Conservation (phyloP, 2,797 vertebrate genomes). For the Hemitrygon akajei region DNA sequence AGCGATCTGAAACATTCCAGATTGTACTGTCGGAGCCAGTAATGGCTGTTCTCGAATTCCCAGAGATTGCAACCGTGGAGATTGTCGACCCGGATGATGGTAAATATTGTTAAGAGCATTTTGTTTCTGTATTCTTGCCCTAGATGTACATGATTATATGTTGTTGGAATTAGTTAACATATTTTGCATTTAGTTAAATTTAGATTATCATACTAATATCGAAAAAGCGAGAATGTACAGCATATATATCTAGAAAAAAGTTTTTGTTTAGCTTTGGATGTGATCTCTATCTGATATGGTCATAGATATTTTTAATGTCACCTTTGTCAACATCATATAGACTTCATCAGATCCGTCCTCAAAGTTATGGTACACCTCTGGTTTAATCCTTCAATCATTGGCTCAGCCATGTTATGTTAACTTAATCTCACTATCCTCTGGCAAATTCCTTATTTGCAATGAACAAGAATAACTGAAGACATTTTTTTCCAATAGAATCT, state of each 20-base stretch:
- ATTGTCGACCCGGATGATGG: conserved; percentile 85
- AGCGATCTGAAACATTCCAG: conserved; percentile 79
- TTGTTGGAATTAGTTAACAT: background rate
- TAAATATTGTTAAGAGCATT: conserved; percentile 51
- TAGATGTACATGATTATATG: background rate
- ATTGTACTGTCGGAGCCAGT: conserved; percentile 83
- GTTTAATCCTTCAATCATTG: background rate
- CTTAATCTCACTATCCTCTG: background rate
- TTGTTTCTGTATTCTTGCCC: background rate
- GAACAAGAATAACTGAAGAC: background rate
- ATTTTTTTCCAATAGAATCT: background rate
- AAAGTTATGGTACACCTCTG: background rate
- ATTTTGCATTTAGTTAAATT: background rate
- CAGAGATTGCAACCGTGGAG: conserved; percentile 69
- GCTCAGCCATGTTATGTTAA: background rate
- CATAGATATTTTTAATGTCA: background rate
- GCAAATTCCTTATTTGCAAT: background rate
- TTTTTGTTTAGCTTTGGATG: background rate
- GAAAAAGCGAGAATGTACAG: background rate
- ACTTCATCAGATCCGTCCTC: background rate
- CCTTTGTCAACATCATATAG: background rate
- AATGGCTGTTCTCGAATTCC: conserved; percentile 79
- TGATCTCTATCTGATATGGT: background rate
- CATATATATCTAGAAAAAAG: background rate
- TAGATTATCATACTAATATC: background rate